These are phyloP conservation scores for Hylaeus volcanicus DNA, from an alignment of 1,140 invertebrate genomes.

Conservation along the genomic window DNA sequence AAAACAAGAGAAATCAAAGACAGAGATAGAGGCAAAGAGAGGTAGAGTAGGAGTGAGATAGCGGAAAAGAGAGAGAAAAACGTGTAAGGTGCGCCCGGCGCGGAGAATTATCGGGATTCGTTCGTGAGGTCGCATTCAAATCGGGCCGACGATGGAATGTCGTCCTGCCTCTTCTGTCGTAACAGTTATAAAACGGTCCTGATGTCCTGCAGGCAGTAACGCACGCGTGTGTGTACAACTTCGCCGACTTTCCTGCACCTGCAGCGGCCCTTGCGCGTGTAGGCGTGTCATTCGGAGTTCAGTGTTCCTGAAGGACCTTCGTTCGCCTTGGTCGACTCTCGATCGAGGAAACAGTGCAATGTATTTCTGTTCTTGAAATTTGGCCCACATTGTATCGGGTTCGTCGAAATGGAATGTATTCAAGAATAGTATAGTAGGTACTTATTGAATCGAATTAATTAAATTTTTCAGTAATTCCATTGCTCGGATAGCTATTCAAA, in stretches of 20 bases:
- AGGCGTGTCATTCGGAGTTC: constrained; percentile 16
- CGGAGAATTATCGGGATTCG: constrained; percentile 42
- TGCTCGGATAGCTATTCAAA: too few relatives aligned
- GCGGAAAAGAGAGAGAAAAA: constrained; percentile 29
- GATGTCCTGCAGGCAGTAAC: constrained; percentile 69
- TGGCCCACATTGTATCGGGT: too few relatives aligned
- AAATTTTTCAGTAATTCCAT: too few relatives aligned
- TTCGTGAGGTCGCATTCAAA: constrained; percentile 66
- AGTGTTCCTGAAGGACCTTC: background rate
- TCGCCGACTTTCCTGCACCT: constrained; percentile 41
- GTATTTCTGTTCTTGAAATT: too few relatives aligned
- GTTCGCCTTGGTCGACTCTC: background rate
- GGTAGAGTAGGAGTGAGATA: constrained; percentile 2
- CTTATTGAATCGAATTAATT: too few relatives aligned
- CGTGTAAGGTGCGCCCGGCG: constrained; percentile 26
- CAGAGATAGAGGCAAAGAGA: background rate
- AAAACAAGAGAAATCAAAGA: too few relatives aligned
- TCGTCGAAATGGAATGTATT: too few relatives aligned
- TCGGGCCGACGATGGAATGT: constrained; percentile 70
- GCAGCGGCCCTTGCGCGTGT: constrained; percentile 16
- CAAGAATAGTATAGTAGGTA: too few relatives aligned
- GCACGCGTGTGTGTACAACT: constrained; percentile 20
- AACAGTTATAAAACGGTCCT: constrained; percentile 74
- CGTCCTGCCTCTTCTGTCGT: constrained; percentile 72
- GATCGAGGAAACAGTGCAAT: background rate